Conservation (phyloP, 2,888 invertebrate genomes). For the Theretra japonica region DNA sequence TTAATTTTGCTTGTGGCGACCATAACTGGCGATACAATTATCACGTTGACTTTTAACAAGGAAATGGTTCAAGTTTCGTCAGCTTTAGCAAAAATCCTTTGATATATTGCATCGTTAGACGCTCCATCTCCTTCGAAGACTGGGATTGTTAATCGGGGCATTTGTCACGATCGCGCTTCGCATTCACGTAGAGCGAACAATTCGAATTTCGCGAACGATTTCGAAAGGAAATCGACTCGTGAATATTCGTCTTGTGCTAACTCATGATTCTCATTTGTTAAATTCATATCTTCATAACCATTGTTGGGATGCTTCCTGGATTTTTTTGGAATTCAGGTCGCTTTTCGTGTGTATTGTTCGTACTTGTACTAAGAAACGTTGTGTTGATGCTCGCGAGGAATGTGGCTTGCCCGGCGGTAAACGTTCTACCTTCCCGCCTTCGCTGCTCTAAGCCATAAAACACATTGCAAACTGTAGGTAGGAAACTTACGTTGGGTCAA, state of each 20-base stretch:
- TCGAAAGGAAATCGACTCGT: slow-evolving; percentile 59
- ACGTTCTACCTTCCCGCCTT: not conserved
- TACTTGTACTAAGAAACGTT: not conserved
- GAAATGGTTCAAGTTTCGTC: slow-evolving; percentile 68
- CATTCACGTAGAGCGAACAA: slow-evolving; percentile 71
- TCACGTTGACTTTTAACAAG: slow-evolving; percentile 62
- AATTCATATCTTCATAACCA: slow-evolving; percentile 32
- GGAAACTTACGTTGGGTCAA: not conserved
- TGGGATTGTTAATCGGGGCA: slow-evolving; percentile 80
- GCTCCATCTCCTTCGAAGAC: slow-evolving; percentile 76
- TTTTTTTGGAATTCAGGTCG: not conserved
- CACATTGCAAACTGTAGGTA: not conserved
- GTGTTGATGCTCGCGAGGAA: slow-evolving; percentile 2
- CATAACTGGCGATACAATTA: slow-evolving; percentile 39
- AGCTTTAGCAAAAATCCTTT: slow-evolving; percentile 77
- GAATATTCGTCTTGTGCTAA: slow-evolving; percentile 47
- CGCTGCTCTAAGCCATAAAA: not conserved
- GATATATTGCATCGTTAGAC: slow-evolving; percentile 83
- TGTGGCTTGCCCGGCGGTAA: not conserved
- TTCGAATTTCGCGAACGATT: slow-evolving; percentile 74
- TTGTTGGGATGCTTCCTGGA: not conserved
- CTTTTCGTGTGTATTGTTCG: not conserved
- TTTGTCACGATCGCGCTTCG: slow-evolving; percentile 80
- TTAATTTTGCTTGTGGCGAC: slow-evolving; percentile 5
- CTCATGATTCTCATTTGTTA: slow-evolving; percentile 46